These are phyloP conservation scores for Drosophila seguyi DNA, from an alignment of 1,140 invertebrate genomes.

Conservation along the genomic window DNA sequence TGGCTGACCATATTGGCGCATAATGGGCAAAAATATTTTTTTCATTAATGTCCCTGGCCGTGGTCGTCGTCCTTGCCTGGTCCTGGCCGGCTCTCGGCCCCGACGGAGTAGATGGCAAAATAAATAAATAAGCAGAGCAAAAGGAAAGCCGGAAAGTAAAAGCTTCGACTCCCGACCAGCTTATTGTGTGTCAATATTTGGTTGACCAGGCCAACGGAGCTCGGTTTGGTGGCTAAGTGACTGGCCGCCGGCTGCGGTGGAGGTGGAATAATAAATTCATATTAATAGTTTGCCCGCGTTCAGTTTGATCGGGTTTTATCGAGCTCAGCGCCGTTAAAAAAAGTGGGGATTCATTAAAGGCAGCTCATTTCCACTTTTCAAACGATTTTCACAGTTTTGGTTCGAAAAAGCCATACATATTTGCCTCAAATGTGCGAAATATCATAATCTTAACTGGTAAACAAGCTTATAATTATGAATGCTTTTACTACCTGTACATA, in stretches of 20 bases:
- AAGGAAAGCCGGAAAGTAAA: conserved; percentile 81
- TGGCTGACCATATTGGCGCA: conserved; percentile 82
- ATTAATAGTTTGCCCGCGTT: conserved; percentile 36
- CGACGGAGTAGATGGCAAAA: conserved; percentile 55
- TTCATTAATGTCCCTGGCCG: conserved; percentile 70
- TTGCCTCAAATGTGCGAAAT: background rate
- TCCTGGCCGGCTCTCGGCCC: background rate
- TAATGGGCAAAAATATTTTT: conserved; percentile 81
- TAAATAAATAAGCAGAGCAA: conserved; percentile 53
- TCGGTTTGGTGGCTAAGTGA: conserved; percentile 19
- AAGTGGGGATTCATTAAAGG: background rate
- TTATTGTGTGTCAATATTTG: conserved; percentile 79
- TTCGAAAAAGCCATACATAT: background rate
- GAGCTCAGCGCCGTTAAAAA: conserved; percentile 12
- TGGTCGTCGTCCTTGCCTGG: background rate
- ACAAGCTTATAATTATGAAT: no score
- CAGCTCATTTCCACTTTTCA: conserved; percentile 3
- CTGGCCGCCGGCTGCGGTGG: conserved; percentile 11
- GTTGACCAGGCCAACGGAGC: conserved; percentile 38
- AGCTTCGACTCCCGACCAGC: conserved; percentile 61
- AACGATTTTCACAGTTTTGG: background rate
- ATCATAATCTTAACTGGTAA: background rate
- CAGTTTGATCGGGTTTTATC: conserved; percentile 30
- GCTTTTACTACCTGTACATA: no score
- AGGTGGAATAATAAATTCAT: conserved; percentile 59